These are phyloP conservation scores for Beris morrisii DNA, from an alignment of 2,888 invertebrate genomes.

Conservation along the genomic window DNA sequence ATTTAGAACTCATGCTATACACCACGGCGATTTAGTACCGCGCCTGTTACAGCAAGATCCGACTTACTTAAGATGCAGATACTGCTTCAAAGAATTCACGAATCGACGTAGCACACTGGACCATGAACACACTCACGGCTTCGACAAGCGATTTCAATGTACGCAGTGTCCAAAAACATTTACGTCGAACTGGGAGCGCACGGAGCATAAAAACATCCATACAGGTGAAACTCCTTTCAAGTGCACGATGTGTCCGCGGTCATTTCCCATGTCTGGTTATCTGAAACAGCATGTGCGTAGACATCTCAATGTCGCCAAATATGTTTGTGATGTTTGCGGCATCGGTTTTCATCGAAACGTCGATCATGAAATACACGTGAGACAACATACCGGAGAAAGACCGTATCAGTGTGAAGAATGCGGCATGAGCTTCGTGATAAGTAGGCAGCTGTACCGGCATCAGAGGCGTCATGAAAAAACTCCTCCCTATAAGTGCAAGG, in stretches of 20 bases:
- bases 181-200: conserved; percentile 38
- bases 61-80: conserved; percentile 34
- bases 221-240: conserved; percentile 39
- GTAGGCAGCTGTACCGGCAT: too few relatives aligned
- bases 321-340: conserved; percentile 39
- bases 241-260: conserved; percentile 37
- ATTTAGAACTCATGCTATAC: background rate
- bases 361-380: conserved; percentile 38
- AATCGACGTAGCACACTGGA: conserved; percentile 28
- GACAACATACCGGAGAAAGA: conserved; percentile 39
- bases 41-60: conserved; percentile 2
- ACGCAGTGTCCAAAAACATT: conserved; percentile 37
- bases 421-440: conserved; percentile 7
- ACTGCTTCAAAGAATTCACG: conserved; percentile 37
- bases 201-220: conserved; percentile 38
- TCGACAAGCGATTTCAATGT: conserved; percentile 35
- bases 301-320: conserved; percentile 40
- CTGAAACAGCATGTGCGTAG: conserved; percentile 39
- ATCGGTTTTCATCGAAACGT: conserved; percentile 38
- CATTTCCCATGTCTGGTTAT: conserved; percentile 39
- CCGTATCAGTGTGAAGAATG: conserved; percentile 38
- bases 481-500: too few relatives aligned
- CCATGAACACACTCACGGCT: conserved; percentile 34
- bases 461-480: too few relatives aligned
- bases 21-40: conserved; percentile 6